These are phyloP conservation scores for Pangasius larnaudii DNA, from an alignment of 2,797 vertebrate genomes.

Conservation along the genomic window DNA sequence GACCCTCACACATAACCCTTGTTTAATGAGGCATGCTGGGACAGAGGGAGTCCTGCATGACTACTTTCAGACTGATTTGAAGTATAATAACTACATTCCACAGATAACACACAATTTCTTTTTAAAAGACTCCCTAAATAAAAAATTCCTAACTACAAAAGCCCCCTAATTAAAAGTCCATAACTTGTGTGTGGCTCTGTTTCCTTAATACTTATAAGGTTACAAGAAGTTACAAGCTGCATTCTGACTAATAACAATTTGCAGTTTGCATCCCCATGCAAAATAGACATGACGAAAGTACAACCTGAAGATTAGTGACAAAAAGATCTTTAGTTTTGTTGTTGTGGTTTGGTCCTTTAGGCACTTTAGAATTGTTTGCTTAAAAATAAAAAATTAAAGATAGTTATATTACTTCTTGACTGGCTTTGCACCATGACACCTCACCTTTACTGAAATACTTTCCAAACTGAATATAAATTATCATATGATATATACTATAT, in stretches of 20 bases:
- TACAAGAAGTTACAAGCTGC: background rate
- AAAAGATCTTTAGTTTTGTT: background rate
- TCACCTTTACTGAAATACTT: background rate
- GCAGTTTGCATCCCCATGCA: background rate
- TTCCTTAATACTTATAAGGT: background rate
- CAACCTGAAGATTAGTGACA: background rate
- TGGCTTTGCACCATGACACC: background rate
- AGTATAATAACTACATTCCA: conserved; percentile 32
- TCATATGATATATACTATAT: background rate
- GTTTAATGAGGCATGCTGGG: conserved; percentile 70
- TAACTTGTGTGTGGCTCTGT: background rate
- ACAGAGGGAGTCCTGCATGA: conserved; percentile 59
- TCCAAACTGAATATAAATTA: no score
- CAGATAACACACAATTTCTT: background rate
- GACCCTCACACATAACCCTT: conserved; percentile 62
- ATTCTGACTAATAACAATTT: background rate
- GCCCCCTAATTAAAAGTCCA: background rate
- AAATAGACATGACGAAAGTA: background rate
- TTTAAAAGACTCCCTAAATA: background rate
- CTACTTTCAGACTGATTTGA: conserved; percentile 48
- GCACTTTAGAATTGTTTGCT: background rate
- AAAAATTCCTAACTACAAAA: background rate
- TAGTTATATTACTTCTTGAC: background rate
- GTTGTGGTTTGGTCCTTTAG: background rate
- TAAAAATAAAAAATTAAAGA: background rate